phyloP scores from a whole-genome alignment of 2,888 invertebrate species.

The Trichopoda pennipes region DNA sequence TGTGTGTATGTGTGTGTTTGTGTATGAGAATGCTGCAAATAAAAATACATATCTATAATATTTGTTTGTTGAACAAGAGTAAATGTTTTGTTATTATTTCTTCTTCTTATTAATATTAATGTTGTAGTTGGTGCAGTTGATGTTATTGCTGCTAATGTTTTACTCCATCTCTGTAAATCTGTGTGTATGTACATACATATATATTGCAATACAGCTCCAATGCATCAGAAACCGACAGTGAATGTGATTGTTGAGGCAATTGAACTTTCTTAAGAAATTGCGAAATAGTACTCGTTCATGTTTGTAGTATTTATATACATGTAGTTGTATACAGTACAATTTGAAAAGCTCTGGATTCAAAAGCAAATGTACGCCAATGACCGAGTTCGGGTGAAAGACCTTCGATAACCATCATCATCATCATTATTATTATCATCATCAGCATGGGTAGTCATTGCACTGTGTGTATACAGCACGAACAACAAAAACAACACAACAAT shows the following conservation, averaged over 20 bases:
- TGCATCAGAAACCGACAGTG: conserved; percentile 77
- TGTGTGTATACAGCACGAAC: conserved; percentile 62
- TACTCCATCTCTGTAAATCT: conserved; percentile 40
- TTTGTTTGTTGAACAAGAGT: conserved; percentile 60
- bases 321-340: conserved; percentile 76
- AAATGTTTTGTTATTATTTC: conserved; percentile 66
- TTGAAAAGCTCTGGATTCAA: conserved; percentile 80
- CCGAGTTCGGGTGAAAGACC: conserved; percentile 82
- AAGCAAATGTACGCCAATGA: conserved; percentile 81
- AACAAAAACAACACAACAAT: conserved; percentile 37
- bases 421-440: conserved; percentile 73
- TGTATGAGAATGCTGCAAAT: conserved; percentile 6
- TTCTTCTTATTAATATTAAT: conserved; percentile 41
- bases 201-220: conserved; percentile 58
- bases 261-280: conserved; percentile 80
- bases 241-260: conserved; percentile 80
- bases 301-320: not conserved
- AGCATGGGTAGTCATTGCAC: conserved; percentile 71
- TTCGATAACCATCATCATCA: conserved; percentile 81
- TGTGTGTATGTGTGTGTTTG: conserved; percentile 1
- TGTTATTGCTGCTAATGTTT: conserved; percentile 43
- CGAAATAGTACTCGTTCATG: conserved; percentile 75
- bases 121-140: conserved; percentile 37
- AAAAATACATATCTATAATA: conserved; percentile 26
- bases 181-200: conserved; percentile 23